These are phyloP conservation scores for Glyptemys insculpta DNA, from an alignment of 2,797 vertebrate genomes.

Conservation along the genomic window DNA sequence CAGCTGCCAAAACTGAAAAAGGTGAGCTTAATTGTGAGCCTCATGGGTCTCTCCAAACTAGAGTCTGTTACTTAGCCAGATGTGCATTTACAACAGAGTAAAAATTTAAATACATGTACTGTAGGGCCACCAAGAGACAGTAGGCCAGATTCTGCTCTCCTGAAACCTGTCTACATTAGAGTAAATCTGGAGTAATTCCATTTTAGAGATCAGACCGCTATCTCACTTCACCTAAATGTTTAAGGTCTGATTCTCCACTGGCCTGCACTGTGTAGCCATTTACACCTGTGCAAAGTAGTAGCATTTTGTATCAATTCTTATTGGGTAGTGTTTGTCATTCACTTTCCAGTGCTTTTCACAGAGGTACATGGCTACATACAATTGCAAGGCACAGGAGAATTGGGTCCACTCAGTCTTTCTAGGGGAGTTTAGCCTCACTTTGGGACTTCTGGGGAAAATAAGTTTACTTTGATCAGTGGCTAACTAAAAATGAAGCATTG, in stretches of 20 bases:
- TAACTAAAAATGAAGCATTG: neutral
- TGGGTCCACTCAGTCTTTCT: too few species aligned
- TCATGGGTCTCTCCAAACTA: neutral
- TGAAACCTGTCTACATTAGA: neutral
- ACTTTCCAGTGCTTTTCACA: neutral
- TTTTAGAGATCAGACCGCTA: neutral
- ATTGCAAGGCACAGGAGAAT: neutral
- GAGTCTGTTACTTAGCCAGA: neutral
- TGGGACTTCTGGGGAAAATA: neutral
- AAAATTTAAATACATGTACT: neutral
- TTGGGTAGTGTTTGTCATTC: neutral
- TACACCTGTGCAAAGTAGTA: neutral
- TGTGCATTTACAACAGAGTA: slow-evolving; percentile 11
- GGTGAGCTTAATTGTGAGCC: neutral
- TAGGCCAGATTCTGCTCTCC: neutral
- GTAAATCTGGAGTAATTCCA: neutral
- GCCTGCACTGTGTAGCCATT: neutral
- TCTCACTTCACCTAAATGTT: neutral
- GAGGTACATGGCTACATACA: neutral
- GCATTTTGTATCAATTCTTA: neutral
- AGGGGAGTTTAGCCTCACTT: too few species aligned
- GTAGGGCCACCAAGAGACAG: neutral
- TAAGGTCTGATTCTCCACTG: neutral
- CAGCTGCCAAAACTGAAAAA: neutral
- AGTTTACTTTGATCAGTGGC: neutral